Evolutionary conservation across 2,113 vertebrate genomes (phyloP).

Genomic region (Pteropus alecto): DNA sequence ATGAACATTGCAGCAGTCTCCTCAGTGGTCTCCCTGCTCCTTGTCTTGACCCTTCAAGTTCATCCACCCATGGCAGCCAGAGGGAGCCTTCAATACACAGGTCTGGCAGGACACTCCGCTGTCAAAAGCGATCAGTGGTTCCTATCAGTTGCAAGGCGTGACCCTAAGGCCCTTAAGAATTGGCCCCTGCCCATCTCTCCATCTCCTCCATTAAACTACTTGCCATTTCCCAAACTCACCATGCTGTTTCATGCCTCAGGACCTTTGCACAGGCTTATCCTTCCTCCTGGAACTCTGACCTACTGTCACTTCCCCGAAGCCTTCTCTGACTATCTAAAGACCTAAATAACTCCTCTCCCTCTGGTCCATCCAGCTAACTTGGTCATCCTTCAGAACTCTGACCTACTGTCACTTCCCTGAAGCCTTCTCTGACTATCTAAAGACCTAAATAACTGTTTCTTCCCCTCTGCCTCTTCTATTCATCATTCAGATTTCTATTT

Average conservation of each 20-base stretch:
- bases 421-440: not conserved
- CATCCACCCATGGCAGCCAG: not conserved
- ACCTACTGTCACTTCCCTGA: not conserved
- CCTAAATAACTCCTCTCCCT: too few species aligned
- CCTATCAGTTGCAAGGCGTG: not conserved
- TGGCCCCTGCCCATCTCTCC: not conserved
- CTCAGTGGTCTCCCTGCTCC: not conserved
- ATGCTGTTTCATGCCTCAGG: not conserved
- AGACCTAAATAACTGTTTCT: not conserved
- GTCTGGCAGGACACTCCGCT: not conserved
- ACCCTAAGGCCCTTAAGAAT: not conserved
- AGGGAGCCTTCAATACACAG: not conserved
- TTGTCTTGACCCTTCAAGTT: not conserved
- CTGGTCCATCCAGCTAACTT: not conserved
- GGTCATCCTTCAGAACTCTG: not conserved
- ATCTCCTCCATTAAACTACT: not conserved
- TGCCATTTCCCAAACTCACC: not conserved
- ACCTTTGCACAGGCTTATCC: not conserved
- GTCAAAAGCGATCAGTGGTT: not conserved
- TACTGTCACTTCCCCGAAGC: too few species aligned
- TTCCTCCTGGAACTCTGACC: not conserved
- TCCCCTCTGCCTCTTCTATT: not conserved
- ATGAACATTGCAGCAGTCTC: not conserved
- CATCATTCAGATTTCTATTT: not conserved
- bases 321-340: too few species aligned